Percentiles rank a stretch among this genome's conserved stretches.
Conservation (phyloP, 2,113 vertebrate genomes). For the Rhabdornis inornatus region DNA sequence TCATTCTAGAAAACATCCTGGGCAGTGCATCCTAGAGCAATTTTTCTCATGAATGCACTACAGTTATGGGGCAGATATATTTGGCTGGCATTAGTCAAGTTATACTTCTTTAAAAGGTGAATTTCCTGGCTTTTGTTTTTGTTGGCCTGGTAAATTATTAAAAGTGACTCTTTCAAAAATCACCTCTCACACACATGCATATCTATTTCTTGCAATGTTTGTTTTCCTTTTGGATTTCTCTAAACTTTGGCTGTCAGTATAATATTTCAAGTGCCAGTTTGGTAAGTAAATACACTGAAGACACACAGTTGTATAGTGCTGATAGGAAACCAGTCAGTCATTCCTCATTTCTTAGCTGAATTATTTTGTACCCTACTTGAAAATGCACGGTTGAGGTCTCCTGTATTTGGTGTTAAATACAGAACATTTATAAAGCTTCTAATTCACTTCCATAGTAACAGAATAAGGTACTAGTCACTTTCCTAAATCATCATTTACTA, state of each 20-base stretch:
- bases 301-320: not conserved
- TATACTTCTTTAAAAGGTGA: not conserved
- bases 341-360: not conserved
- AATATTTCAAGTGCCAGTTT: not conserved
- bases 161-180: not conserved
- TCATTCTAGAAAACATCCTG: not conserved
- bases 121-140: not conserved
- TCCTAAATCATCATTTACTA: not conserved
- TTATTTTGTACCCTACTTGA: not conserved
- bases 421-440: not conserved
- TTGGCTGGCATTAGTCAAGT: not conserved
- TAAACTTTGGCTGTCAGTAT: not conserved
- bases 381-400: not conserved
- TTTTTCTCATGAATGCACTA: not conserved
- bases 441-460: not conserved
- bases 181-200: not conserved
- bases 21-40: not conserved
- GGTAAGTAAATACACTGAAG: not conserved
- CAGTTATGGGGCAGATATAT: not conserved
- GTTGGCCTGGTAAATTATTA: not conserved
- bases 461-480: not conserved
- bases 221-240: not conserved
- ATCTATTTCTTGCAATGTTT: not conserved
- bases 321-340: not conserved
- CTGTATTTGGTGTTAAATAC: not conserved